Evolutionary conservation across 30 jellyfish, hydroid and myxozoan genomes (phyloP), one percentile per base, ranked within the genome.

Genomic region (Chironex yamaguchii): DNA sequence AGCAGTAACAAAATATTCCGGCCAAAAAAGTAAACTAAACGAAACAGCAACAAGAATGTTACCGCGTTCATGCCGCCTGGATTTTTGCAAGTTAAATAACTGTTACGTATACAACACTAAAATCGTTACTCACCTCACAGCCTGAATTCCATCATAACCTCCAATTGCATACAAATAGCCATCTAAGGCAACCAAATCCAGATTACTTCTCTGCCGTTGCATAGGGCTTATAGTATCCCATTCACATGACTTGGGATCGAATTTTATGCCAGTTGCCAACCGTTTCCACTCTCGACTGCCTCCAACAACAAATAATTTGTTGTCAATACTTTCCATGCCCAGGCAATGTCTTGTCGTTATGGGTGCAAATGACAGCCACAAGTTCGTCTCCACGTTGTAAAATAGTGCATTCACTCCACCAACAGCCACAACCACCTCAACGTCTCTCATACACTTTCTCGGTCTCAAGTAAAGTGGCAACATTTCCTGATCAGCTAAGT

Each of bases 241-340:
- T 29, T 76, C 85, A 31, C 71, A 77, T 13, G 85, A 76, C 79
- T 88, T 91, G 0, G 96, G 92, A 48, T 75, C 89, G 73, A 62
- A 94, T 13, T 82, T 71, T 4, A 54, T 89, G 11, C 99, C 99
- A 48, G 87, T 87, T 9, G 93, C 76, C 30, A 67, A 87, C 33
- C 99, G 63, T 32, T 94, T 88, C 99, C 99, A 94, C 34, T 94
- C 97, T 49, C 94, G 67, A 50, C 97, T 88, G 13, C 99, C 99
- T 29, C 99, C 99, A 66, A 94, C 94, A 11, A 94, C 73, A 58
- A 89, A 63, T 23, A 94, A 49, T 28, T 64, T 86, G 34, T 82
- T 71, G 29, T 79, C 96, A 12, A 88, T 13, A 6, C 82, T 96
- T 0, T 82, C 96, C 95, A 94, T 68, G 3, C 99, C 99, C 3